Evolutionary conservation across 2,888 invertebrate genomes (phyloP), one percentile per base, ranked within the genome.

Genomic region (Eudemis profundana): DNA sequence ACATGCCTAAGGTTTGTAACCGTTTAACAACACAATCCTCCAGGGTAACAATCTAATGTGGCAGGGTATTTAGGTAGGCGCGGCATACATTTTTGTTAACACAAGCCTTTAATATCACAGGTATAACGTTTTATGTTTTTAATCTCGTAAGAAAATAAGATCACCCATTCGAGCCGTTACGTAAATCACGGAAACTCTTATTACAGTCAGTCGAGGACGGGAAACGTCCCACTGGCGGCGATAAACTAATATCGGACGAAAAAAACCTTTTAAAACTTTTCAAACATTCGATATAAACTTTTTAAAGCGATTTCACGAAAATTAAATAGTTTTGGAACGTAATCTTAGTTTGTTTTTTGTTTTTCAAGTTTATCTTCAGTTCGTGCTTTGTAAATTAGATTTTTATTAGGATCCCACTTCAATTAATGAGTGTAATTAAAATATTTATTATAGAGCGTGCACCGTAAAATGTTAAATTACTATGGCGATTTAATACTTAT

Each of bases 81-180:
- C 14, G n/a, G 50, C 53, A 47, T 38, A 23, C 46, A 27, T 8
- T 53, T 53, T 51, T 23, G 53, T 60, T 60, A 64, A 59, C 59
- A 64, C 60, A 64, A 59, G 59, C 64, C 61, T 66, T 61, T 61
- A 57, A 56, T 61, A 54, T 54, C 54, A 38, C 50, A 50, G 66
- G 54, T 53, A 56, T 51, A 66, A 60, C 61, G 46, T 68, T 61
- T 56, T 44, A 66, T 61, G 62, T 69, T 68, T 69, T 69, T 65
- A 69, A 67, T 68, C 66, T 65, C 65, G 59, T 61, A 53, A 68
- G 62, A 68, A 68, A 68, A 68, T 69, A 69, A 67, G 59, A 68
- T 68, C 56, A 54, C 38, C 65, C 68, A 38, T 65, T 67, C 56
- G 50, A 49, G 64, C 63, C 56, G 46, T 67, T 59, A 38, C 51